Evolutionary conservation across 2,888 invertebrate genomes (phyloP), one percentile per base, ranked within the genome.

Genomic region (Campopleginae sp.): DNA sequence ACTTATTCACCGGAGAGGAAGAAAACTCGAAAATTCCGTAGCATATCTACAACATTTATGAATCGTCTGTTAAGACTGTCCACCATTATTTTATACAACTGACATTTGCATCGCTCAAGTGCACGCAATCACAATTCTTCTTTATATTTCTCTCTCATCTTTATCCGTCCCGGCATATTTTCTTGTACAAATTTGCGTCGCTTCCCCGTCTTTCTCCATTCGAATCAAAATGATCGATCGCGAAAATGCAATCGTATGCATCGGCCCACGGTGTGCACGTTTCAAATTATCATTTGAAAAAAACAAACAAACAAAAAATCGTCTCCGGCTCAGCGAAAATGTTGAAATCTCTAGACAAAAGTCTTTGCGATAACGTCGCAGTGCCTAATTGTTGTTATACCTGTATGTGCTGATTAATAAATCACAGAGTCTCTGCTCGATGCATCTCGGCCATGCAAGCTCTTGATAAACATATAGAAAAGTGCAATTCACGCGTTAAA

Each of bases 401-500:
- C 58, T 27, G 58, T 3, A 10, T 10, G 7, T 7, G n/a, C 1
- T 1, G 58, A 14, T 27, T 12, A 14, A 27, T 27, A 58, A 58
- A 27, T 58, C 58, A 27, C 3, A 58, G 0, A 19, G 54, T 10
- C 27, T 5, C 14, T 14, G 58, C 58, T 27, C 58, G 58, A 14
- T 58, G 58, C 58, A 58, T 58, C 48, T 48, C 75, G 23, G 8
- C 14, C 38, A 2, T 19, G 77, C 38, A 38, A 42, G 38, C 54
- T 54, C 68, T 63, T 17, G 79, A 71, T 71, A 63, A 78, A 70
- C 23, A 70, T 79, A 33, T 68, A 70, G 31, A 61, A 61, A 78
- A 71, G 63, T 19, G 70, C 27, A 79, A 70, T 61, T 79, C 61
- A 79, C 48, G 80, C 71, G 75, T 48, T 19, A 80, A 84, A 72